Evolutionary conservation across 2,888 invertebrate genomes (phyloP).

Genomic region (Drosophila acutilabella): DNA sequence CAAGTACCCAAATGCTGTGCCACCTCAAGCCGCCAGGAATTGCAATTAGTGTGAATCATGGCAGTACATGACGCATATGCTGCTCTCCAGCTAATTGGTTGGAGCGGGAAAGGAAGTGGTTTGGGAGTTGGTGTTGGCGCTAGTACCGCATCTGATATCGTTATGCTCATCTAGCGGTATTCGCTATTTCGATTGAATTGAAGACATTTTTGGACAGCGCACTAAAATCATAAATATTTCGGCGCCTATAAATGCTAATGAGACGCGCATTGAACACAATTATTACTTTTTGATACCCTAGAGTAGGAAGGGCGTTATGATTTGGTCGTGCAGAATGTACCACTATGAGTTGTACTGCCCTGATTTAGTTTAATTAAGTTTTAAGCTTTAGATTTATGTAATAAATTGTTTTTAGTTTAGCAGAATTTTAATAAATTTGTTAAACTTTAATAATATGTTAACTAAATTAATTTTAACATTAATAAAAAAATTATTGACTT

Average conservation of each 20-base stretch:
- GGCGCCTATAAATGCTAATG: slow-evolving; percentile 73
- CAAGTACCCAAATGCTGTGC: not conserved
- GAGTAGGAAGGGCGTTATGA: fast-evolving
- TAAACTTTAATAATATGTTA: too few relatives aligned
- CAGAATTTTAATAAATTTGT: too few relatives aligned
- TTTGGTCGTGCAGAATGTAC: not conserved
- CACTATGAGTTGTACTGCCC: too few relatives aligned
- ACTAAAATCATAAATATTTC: slow-evolving; percentile 61
- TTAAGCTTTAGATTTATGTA: too few relatives aligned
- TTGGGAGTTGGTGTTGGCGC: not conserved
- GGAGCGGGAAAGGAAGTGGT: not conserved
- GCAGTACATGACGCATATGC: slow-evolving; percentile 45
- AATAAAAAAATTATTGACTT: too few relatives aligned
- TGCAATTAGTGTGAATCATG: slow-evolving; percentile 59
- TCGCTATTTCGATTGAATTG: slow-evolving; percentile 31
- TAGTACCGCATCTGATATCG: not conserved
- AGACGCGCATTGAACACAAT: slow-evolving; percentile 41
- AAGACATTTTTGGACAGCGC: slow-evolving; percentile 33
- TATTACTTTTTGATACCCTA: slow-evolving; percentile 38
- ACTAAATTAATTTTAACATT: too few relatives aligned
- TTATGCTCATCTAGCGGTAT: slow-evolving; percentile 10
- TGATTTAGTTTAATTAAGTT: too few relatives aligned
- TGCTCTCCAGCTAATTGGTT: not conserved
- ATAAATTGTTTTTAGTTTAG: too few relatives aligned
- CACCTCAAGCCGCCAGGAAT: slow-evolving; percentile 16